Evolutionary conservation across 2,888 invertebrate species (phyloP).

Genomic region (Alloplasta piceator): DNA sequence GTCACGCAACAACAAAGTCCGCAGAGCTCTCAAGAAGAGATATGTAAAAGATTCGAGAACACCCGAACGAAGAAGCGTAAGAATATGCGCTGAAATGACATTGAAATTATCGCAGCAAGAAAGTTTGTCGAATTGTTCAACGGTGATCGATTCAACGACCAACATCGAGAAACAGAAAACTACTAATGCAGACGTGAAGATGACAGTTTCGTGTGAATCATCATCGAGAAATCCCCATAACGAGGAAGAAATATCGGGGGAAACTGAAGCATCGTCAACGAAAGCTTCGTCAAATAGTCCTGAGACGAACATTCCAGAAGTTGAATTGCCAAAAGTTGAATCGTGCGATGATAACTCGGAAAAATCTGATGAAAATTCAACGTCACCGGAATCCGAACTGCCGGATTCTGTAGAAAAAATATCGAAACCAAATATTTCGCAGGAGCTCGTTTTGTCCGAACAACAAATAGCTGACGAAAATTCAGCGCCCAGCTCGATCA

Average conservation of each 20-base stretch:
- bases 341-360: background rate
- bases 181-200: too few species aligned
- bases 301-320: background rate
- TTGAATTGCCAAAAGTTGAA: background rate
- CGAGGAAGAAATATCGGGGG: background rate
- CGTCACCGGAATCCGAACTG: background rate
- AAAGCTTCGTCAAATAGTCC: background rate
- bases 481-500: background rate
- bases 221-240: background rate
- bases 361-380: background rate
- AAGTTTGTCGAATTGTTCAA: background rate
- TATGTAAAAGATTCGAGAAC: background rate
- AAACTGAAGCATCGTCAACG: background rate
- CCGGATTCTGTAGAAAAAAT: background rate
- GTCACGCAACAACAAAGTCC: background rate
- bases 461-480: conserved; percentile 34
- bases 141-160: background rate
- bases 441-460: conserved; percentile 23
- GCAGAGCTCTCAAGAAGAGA: background rate
- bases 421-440: background rate
- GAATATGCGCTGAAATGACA: conserved; percentile 46
- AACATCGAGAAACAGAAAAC: background rate
- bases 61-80: conserved; percentile 40
- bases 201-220: background rate
- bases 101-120: background rate